Percentiles rank a stretch among this genome's conserved stretches.
phyloP scores from a whole-genome alignment of 2,888 invertebrate species.

The Horisme vitalbata region DNA sequence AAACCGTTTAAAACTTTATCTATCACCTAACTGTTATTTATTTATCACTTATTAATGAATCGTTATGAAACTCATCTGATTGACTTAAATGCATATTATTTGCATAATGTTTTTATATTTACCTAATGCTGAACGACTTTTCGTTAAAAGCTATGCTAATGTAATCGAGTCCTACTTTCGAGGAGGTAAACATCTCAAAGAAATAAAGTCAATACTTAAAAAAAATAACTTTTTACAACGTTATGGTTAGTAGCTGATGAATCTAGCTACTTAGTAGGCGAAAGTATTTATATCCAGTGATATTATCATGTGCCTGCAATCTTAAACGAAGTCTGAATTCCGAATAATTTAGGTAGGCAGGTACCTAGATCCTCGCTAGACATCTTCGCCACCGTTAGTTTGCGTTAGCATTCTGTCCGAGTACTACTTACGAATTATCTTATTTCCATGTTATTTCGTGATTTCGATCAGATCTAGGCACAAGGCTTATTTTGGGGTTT shows the following conservation, averaged over 20 bases:
- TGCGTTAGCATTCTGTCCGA: slow-evolving; percentile 63
- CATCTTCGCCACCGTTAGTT: slow-evolving; percentile 66
- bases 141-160: slow-evolving; percentile 11
- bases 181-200: no score
- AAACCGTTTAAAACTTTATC: slow-evolving; percentile 16
- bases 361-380: no score
- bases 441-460: slow-evolving; percentile 64
- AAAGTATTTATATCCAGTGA: slow-evolving; percentile 37
- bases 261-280: no score
- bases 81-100: slow-evolving; percentile 19
- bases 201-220: no score
- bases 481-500: slow-evolving; percentile 40
- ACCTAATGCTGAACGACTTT: not conserved
- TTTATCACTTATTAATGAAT: slow-evolving; percentile 9
- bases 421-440: slow-evolving; percentile 65
- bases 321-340: slow-evolving; percentile 56
- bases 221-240: no score
- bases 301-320: slow-evolving; percentile 53
- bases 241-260: slow-evolving; percentile 1
- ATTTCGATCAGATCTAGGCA: slow-evolving; percentile 60
- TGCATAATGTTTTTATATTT: slow-evolving; percentile 4
- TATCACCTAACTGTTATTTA: slow-evolving; percentile 22
- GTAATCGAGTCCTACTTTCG: slow-evolving; percentile 1
- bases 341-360: slow-evolving; percentile 78
- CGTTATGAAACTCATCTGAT: slow-evolving; percentile 9